Evolutionary conservation across 2,797 vertebrate species (phyloP), one percentile per base, ranked within the genome.

Genomic region (Antennarius maculatus): DNA sequence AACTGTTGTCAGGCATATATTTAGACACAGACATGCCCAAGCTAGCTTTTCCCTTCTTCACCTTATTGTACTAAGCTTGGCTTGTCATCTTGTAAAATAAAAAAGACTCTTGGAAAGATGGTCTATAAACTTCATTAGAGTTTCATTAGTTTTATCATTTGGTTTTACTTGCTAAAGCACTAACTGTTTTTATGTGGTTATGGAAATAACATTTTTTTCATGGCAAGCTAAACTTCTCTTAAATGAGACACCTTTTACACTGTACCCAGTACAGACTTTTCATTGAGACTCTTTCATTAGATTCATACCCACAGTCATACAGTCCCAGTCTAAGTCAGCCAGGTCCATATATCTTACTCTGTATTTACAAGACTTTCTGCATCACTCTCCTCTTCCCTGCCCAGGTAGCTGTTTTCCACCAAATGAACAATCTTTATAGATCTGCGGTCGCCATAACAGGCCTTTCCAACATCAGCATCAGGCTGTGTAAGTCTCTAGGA

Each of bases 391-490:
- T 92, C 94, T 81, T 93, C 92, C 92, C 92, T 90, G 89, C 91
- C 91, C 93, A 95, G 95, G 95, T 96, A 95, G 94, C 95, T 95
- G 95, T 95, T 97, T 95, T 95, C 94, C 95, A 95, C 93, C 93
- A 95, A 96, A 96, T 96, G 94, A 97, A 95, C 95, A 95, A 95
- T 96, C 95, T 96, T 97, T 97, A 97, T 96, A 95, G 95, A 97
- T 92, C 92, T 94, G 93, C 92, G 90, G 89, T 90, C 92, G 91
- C 94, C 94, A 94, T 96, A 96, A 96, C 95, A 92, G 94, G 94
- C 92, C 94, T 94, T 96, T 96, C 94, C 94, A 93, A 93, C 85
- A 83, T 93, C 86, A 84, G 92, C 88, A 89, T 89, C 91, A 9
- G 93, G 93, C 92, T 91, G 92, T 95, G 95, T 95, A 95, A 95